Evolutionary conservation across 2,797 vertebrate genomes (phyloP).

Genomic region (Anguilla obscura): DNA sequence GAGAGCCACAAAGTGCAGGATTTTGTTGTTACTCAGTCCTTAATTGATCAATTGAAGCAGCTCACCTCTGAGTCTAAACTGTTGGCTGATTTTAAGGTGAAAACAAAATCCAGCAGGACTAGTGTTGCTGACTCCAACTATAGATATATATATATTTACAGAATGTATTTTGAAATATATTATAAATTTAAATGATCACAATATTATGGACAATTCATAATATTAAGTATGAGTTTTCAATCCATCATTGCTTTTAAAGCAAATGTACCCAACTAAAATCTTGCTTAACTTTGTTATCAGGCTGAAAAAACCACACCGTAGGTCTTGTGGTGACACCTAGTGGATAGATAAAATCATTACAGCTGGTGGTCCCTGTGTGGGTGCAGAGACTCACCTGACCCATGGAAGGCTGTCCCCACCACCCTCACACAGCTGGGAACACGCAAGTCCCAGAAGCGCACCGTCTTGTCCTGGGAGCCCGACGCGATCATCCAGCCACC

Average conservation of each 20-base stretch:
- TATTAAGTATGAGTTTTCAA: not conserved
- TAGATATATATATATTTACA: not conserved
- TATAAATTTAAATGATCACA: not conserved
- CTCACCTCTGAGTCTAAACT: not conserved
- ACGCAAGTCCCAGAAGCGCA: conserved; percentile 96
- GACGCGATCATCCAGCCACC: conserved; percentile 98
- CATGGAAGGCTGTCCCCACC: conserved; percentile 82
- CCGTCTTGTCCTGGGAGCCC: conserved; percentile 97
- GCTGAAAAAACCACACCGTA: not conserved
- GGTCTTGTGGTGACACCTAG: conserved; percentile 15
- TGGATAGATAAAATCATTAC: conserved; percentile 17
- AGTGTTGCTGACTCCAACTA: not conserved
- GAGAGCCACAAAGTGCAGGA: too few species aligned
- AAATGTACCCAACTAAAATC: not conserved
- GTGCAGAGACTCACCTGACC: conserved; percentile 69
- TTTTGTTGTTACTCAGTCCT: not conserved
- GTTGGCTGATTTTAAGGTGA: not conserved
- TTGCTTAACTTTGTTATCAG: not conserved
- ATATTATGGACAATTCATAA: not conserved
- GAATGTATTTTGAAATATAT: not conserved
- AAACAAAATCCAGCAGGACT: not conserved
- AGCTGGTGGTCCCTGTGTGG: not conserved
- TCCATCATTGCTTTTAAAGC: too few species aligned
- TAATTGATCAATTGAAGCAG: not conserved
- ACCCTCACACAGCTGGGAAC: conserved; percentile 96